A percentile compares a stretch with the other conserved stretches of the same genome.
Conservation (phyloP, 2,888 invertebrate species). For the Hymenopus coronatus region DNA sequence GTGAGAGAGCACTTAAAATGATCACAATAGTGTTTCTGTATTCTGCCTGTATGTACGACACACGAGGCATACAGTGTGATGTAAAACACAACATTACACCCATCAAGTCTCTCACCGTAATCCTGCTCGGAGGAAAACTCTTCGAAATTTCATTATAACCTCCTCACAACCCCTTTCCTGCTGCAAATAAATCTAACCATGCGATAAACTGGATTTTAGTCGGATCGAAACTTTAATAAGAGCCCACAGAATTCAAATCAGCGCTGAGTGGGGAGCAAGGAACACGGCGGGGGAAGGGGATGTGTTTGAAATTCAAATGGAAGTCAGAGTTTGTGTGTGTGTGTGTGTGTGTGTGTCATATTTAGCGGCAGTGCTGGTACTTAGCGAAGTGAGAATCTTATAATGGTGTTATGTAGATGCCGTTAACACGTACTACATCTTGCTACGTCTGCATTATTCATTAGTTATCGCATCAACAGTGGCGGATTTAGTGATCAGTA, state of each 20-base stretch:
- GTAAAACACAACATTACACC: background rate
- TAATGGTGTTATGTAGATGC: background rate
- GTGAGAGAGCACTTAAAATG: too few relatives aligned
- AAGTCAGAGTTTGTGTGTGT: background rate
- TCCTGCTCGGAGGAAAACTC: background rate
- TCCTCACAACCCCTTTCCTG: background rate
- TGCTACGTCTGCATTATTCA: slow-evolving; percentile 3
- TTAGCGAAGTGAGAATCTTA: background rate
- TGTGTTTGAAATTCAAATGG: slow-evolving; percentile 19
- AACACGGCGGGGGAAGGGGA: background rate
- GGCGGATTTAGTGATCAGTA: background rate
- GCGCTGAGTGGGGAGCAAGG: background rate
- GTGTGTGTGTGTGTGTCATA: background rate
- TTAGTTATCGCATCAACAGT: background rate
- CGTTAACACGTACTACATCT: background rate
- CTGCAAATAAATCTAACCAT: slow-evolving; percentile 20
- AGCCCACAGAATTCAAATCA: slow-evolving; percentile 21
- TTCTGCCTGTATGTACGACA: too few relatives aligned
- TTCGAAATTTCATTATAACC: slow-evolving; percentile 18
- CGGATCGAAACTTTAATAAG: slow-evolving; percentile 21
- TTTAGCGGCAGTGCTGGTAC: background rate
- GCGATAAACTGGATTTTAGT: slow-evolving; percentile 22
- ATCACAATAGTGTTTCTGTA: too few relatives aligned
- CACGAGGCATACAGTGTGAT: background rate
- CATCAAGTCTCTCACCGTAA: background rate